Percentiles rank a stretch among this genome's conserved stretches.
Evolutionary conservation across 2,888 invertebrate species (phyloP).

Genomic region (Drosophila neutralis): DNA sequence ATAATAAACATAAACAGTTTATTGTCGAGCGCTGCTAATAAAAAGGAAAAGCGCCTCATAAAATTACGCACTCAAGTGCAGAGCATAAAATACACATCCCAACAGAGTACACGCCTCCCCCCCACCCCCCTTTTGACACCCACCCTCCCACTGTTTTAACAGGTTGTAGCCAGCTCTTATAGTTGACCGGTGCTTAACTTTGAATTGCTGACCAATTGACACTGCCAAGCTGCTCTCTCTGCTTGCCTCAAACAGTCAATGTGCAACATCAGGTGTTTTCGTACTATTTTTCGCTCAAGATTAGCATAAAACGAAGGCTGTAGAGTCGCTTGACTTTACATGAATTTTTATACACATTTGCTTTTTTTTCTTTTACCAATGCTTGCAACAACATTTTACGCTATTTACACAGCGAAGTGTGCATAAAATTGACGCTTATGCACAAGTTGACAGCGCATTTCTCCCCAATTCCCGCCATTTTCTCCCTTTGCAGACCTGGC

Average conservation of each 20-base stretch:
- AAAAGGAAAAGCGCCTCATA: constrained; percentile 75
- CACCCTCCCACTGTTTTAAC: not conserved
- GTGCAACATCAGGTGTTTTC: constrained; percentile 8
- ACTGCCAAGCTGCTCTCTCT: constrained; percentile 5
- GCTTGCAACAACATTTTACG: constrained; percentile 68
- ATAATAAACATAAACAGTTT: constrained; percentile 82
- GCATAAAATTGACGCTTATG: constrained; percentile 77
- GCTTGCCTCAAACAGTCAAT: constrained; percentile 16
- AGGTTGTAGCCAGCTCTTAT: constrained; percentile 24
- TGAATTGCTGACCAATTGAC: constrained; percentile 66
- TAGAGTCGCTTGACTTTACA: constrained; percentile 20
- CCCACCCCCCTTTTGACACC: not conserved
- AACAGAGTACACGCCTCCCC: not conserved
- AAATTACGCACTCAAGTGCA: constrained; percentile 80
- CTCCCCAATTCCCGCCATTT: not conserved
- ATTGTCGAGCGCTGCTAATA: constrained; percentile 75
- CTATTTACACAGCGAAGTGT: constrained; percentile 77
- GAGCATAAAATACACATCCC: constrained; percentile 72
- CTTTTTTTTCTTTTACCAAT: constrained; percentile 27
- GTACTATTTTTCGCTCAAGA: constrained; percentile 37
- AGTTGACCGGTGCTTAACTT: constrained; percentile 57
- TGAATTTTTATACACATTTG: constrained; percentile 14
- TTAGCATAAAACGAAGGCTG: constrained; percentile 66
- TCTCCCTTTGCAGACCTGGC: constrained; percentile 50
- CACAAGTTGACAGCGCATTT: constrained; percentile 61